A percentile compares a stretch with the other conserved stretches of the same genome.
Conservation (phyloP, 2,888 invertebrate genomes). For the Monopis laevigella region DNA sequence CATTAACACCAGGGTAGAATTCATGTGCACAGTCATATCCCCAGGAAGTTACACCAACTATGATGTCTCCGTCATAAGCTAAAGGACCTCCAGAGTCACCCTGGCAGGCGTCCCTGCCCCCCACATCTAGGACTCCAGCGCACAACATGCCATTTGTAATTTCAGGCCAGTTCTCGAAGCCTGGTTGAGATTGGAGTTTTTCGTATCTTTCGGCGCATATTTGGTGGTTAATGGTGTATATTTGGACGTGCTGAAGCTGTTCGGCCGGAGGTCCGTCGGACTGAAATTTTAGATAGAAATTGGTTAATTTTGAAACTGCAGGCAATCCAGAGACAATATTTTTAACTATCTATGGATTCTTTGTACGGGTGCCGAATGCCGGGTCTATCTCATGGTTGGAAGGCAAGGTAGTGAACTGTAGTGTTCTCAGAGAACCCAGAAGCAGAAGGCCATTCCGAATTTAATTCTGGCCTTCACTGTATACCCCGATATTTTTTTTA, state of each 20-base stretch:
- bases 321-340: too few relatives aligned
- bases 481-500: too few relatives aligned
- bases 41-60: constrained; percentile 58
- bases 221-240: constrained; percentile 28
- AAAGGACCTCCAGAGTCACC: constrained; percentile 67
- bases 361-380: too few relatives aligned
- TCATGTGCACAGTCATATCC: constrained; percentile 50
- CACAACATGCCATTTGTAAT: constrained; percentile 36
- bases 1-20: constrained; percentile 57
- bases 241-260: constrained; percentile 22
- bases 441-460: too few relatives aligned
- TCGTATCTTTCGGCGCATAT: constrained; percentile 30
- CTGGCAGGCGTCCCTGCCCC: constrained; percentile 43
- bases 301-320: too few relatives aligned
- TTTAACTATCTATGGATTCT: too few relatives aligned
- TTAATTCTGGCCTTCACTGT: too few relatives aligned
- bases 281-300: constrained; percentile 7
- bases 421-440: too few relatives aligned
- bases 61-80: constrained; percentile 31
- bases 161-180: constrained; percentile 23
- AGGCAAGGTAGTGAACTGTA: too few relatives aligned
- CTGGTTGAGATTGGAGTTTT: constrained; percentile 23
- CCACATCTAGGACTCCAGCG: constrained; percentile 30
- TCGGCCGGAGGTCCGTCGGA: constrained; percentile 10
- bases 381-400: too few relatives aligned